These are phyloP conservation scores for Mallotus villosus DNA, from an alignment of 2,797 vertebrate species.

Conservation along the genomic window DNA sequence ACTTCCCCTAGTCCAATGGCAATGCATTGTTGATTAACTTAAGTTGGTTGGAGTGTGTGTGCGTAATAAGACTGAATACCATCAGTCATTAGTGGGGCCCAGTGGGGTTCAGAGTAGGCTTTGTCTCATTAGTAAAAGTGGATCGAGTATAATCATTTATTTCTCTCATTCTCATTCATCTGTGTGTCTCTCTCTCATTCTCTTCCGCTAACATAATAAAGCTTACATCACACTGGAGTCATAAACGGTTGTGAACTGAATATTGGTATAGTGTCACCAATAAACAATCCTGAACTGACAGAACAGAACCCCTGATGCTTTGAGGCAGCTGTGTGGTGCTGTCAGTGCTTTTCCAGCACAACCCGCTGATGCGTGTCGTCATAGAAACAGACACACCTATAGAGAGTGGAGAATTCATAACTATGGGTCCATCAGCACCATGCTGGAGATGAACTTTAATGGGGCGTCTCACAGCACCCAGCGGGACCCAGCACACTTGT, in stretches of 20 bases:
- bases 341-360: too few species aligned
- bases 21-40: background rate
- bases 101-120: background rate
- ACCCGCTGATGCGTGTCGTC: too few species aligned
- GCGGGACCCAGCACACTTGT: conserved; percentile 17
- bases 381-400: background rate
- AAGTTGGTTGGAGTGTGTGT: background rate
- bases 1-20: too few species aligned
- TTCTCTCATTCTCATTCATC: background rate
- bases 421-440: conserved; percentile 12
- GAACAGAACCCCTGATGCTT: too few species aligned
- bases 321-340: too few species aligned
- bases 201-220: background rate
- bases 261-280: too few species aligned
- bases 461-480: conserved; percentile 18
- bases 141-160: background rate
- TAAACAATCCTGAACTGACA: too few species aligned
- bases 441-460: conserved; percentile 40
- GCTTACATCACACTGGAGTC: too few species aligned
- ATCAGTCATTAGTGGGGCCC: background rate
- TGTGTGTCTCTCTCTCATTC: background rate
- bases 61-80: background rate
- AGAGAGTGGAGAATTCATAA: conserved; percentile 41
- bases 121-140: conserved; percentile 14
- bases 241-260: too few species aligned